Evolutionary conservation across 2,797 vertebrate genomes (phyloP).

Genomic region (Argyrosomus regius): DNA sequence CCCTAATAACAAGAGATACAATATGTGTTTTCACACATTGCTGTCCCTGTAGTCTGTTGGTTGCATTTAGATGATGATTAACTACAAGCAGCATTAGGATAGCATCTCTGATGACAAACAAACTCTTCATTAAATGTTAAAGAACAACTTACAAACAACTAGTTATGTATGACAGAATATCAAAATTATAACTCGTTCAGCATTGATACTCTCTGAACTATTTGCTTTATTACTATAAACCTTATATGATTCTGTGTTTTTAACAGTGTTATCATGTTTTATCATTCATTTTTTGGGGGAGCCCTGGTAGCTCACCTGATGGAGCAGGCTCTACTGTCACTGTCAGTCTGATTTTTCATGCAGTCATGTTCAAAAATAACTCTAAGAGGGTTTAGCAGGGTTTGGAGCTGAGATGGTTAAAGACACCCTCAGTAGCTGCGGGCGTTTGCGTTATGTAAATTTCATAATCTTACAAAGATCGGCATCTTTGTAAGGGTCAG

Average conservation of each 20-base stretch:
- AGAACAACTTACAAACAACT: not conserved
- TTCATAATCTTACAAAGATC: too few relatives aligned
- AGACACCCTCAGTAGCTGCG: not conserved
- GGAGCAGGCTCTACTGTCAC: not conserved
- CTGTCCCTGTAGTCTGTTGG: not conserved
- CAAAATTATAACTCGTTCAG: not conserved
- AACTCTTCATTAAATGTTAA: conserved; percentile 8
- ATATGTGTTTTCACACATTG: not conserved
- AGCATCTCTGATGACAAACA: conserved; percentile 4
- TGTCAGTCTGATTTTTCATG: not conserved
- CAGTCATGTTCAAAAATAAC: not conserved
- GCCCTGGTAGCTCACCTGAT: too few relatives aligned
- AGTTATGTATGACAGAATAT: not conserved
- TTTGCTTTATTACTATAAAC: not conserved
- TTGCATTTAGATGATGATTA: conserved; percentile 24
- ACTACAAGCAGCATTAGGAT: not conserved
- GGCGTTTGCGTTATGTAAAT: not conserved
- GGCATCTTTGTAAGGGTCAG: not conserved
- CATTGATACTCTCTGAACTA: not conserved
- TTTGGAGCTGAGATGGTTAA: not conserved
- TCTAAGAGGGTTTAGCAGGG: not conserved
- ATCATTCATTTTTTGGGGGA: not conserved
- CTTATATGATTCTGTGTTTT: not conserved
- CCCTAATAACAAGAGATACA: conserved; percentile 14
- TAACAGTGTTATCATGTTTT: not conserved